phyloP scores from a whole-genome alignment of 2,888 invertebrate genomes.

The Caenorhabditis sp. region DNA sequence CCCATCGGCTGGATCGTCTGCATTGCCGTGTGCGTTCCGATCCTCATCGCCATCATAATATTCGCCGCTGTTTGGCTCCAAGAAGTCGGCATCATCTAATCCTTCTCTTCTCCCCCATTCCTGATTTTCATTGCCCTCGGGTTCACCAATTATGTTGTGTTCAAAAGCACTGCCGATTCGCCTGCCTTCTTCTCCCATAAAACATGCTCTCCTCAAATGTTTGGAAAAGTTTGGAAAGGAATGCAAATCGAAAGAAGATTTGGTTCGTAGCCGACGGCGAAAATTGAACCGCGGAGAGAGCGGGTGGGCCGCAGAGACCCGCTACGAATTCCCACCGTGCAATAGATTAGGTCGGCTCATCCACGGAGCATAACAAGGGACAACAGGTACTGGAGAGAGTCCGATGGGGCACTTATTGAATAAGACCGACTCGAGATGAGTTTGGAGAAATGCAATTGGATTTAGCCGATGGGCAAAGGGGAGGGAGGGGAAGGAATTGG shows the following conservation, averaged over 20 bases:
- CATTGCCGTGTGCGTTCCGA: conserved; percentile 70
- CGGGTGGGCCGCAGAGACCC: conserved; percentile 1
- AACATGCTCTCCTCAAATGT: not conserved
- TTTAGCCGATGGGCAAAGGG: conserved; percentile 7
- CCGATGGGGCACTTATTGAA: conserved; percentile 35
- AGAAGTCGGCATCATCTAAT: conserved; percentile 68
- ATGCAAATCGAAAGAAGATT: conserved; percentile 48
- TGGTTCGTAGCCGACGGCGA: conserved; percentile 37
- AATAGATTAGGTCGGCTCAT: conserved; percentile 45
- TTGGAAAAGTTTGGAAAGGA: conserved; percentile 5
- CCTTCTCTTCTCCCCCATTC: not conserved
- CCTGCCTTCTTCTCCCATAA: not conserved
- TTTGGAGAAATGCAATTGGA: conserved; percentile 11
- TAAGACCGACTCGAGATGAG: conserved; percentile 19
- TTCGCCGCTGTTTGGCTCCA: conserved; percentile 77
- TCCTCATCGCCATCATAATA: conserved; percentile 71
- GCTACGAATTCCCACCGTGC: conserved; percentile 37
- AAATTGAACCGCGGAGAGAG: conserved; percentile 27
- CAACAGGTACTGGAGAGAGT: conserved; percentile 31
- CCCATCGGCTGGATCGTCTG: conserved; percentile 70
- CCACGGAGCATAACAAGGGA: conserved; percentile 21
- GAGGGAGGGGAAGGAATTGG: not conserved
- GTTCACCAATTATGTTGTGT: not conserved
- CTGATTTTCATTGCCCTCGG: conserved; percentile 14
- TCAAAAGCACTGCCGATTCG: conserved; percentile 19